These are phyloP conservation scores for Nasonia giraulti DNA, from an alignment of 1,140 invertebrate genomes.

Conservation along the genomic window DNA sequence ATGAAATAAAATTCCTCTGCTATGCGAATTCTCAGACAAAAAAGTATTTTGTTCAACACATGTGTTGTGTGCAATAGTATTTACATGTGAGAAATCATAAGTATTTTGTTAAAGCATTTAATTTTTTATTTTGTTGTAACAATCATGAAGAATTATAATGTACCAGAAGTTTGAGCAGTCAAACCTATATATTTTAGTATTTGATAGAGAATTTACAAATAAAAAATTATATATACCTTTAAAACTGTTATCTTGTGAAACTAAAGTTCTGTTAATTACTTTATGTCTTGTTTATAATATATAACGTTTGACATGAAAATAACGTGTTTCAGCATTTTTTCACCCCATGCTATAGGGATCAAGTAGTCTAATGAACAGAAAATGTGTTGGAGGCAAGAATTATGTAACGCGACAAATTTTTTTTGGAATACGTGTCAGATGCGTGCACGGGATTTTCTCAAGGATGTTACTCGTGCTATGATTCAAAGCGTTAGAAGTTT, in stretches of 20 bases:
- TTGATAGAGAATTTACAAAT: conserved; percentile 46
- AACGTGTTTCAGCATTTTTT: conserved; percentile 72
- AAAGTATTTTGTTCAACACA: neutral
- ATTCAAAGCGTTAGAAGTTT: conserved; percentile 27
- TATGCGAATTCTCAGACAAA: conserved; percentile 54
- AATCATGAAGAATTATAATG: conserved; percentile 17
- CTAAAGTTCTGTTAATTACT: conserved; percentile 40
- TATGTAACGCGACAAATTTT: conserved; percentile 62
- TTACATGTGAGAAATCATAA: conserved; percentile 17
- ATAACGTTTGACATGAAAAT: conserved; percentile 56
- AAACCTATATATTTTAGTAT: conserved; percentile 45
- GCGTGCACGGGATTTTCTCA: conserved; percentile 36
- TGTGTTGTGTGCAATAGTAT: conserved; percentile 37
- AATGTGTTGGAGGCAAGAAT: conserved; percentile 66
- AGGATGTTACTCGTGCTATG: conserved; percentile 20
- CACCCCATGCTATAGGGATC: conserved; percentile 66
- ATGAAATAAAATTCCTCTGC: conserved; percentile 64
- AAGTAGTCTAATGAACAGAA: conserved; percentile 60
- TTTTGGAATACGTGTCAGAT: conserved; percentile 55
- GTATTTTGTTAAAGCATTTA: neutral
- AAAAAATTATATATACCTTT: conserved; percentile 34
- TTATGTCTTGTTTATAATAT: conserved; percentile 58
- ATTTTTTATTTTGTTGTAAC: neutral
- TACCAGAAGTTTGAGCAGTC: conserved; percentile 60
- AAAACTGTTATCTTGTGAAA: conserved; percentile 50